Evolutionary conservation across 2,888 invertebrate species (phyloP).

Genomic region (Hydropsyche betteni): DNA sequence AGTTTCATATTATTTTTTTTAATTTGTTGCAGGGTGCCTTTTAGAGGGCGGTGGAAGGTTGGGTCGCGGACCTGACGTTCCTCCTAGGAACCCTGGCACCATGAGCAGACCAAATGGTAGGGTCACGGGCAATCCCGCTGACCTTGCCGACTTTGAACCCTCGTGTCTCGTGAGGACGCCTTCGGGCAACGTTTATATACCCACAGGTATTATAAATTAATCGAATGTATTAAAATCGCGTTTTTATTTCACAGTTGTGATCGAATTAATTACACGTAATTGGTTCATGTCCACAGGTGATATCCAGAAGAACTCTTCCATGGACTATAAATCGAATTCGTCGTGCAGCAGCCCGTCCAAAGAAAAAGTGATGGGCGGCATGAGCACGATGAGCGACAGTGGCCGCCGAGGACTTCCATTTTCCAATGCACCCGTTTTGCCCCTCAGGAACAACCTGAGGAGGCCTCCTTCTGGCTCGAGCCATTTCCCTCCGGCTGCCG

Average conservation of each 20-base stretch:
- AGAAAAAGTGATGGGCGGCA: conserved; percentile 68
- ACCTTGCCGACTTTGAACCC: conserved; percentile 84
- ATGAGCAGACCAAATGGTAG: conserved; percentile 92
- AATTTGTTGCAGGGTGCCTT: conserved; percentile 77
- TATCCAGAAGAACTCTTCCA: conserved; percentile 83
- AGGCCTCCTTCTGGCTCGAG: conserved; percentile 69
- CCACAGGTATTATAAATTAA: conserved; percentile 76
- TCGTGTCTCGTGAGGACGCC: conserved; percentile 91
- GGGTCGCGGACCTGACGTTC: conserved; percentile 88
- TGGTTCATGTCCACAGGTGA: conserved; percentile 72
- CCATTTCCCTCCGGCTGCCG: conserved; percentile 76
- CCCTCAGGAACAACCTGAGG: conserved; percentile 77
- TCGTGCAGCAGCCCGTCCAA: conserved; percentile 89
- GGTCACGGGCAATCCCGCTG: conserved; percentile 82
- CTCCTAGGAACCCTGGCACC: conserved; percentile 85
- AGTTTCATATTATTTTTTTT: no score
- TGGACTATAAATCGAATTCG: conserved; percentile 89
- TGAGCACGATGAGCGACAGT: conserved; percentile 66
- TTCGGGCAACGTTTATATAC: conserved; percentile 93
- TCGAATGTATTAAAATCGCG: no score
- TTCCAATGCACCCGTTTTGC: conserved; percentile 75
- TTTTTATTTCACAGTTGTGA: no score
- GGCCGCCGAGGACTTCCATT: conserved; percentile 72
- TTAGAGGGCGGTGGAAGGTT: conserved; percentile 70
- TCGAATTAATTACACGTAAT: no score